Conservation (phyloP, 2,888 invertebrate genomes). For the Clivina fossor region DNA sequence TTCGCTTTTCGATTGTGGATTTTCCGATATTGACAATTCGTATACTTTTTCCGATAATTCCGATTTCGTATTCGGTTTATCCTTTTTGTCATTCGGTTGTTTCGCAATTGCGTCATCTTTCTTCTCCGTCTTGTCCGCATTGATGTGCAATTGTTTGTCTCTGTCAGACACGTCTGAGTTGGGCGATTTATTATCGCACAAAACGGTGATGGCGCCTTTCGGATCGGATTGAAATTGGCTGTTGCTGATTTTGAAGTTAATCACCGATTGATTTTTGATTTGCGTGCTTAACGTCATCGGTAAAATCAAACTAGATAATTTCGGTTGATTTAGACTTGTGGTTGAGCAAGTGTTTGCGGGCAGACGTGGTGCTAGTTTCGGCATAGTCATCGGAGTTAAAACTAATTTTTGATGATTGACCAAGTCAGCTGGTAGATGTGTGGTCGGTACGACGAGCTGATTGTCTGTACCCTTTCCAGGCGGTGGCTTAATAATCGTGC, state of each 20-base stretch:
- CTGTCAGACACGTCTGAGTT: too few species aligned
- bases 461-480: constrained; percentile 32
- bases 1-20: constrained; percentile 54
- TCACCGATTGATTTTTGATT: constrained; percentile 55
- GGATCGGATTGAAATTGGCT: constrained; percentile 64
- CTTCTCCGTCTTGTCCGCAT: constrained; percentile 49
- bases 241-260: constrained; percentile 69
- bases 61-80: constrained; percentile 50
- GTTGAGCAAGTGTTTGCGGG: constrained; percentile 61
- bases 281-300: constrained; percentile 42
- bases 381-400: constrained; percentile 60
- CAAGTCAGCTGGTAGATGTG: constrained; percentile 34
- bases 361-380: constrained; percentile 60
- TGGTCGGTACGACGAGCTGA: constrained; percentile 38
- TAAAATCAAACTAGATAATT: constrained; percentile 50
- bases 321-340: constrained; percentile 43
- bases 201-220: constrained; percentile 64
- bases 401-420: constrained; percentile 58
- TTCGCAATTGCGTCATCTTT: constrained; percentile 36
- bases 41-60: constrained; percentile 46
- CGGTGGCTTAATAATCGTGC: constrained; percentile 49
- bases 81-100: constrained; percentile 36
- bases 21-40: constrained; percentile 50
- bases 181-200: constrained; percentile 53
- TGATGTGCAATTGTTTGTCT: constrained; percentile 23